These are phyloP conservation scores for Athene noctua DNA, from an alignment of 2,113 vertebrate species.

Conservation along the genomic window DNA sequence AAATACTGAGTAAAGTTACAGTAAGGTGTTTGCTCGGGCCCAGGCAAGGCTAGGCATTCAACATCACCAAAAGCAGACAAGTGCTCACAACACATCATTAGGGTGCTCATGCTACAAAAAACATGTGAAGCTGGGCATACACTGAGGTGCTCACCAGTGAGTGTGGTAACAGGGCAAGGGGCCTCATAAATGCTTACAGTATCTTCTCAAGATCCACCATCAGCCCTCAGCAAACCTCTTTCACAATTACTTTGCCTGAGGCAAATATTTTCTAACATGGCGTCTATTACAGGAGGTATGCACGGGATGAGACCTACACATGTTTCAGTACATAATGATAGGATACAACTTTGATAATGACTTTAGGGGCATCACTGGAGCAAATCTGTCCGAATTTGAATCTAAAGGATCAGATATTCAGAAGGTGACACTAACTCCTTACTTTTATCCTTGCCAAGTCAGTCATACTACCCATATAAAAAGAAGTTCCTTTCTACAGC, in stretches of 20 bases:
- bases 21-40: background rate
- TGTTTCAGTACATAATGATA: background rate
- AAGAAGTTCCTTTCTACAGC: background rate
- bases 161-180: background rate
- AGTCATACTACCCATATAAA: background rate
- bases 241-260: background rate
- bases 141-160: background rate
- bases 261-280: background rate
- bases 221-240: background rate
- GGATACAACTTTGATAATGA: background rate
- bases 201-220: background rate
- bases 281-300: background rate
- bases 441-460: background rate
- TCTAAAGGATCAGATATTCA: background rate
- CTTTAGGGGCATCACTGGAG: background rate
- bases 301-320: background rate
- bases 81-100: background rate
- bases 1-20: background rate
- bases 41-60: background rate
- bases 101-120: background rate
- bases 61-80: background rate
- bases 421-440: background rate
- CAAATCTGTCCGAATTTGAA: rapidly evolving
- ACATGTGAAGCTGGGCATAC: background rate
- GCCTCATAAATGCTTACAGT: background rate